Percentiles rank a stretch among this genome's conserved stretches.
phyloP scores from a whole-genome alignment of 2,888 invertebrate species.

The Conops quadrifasciatus region DNA sequence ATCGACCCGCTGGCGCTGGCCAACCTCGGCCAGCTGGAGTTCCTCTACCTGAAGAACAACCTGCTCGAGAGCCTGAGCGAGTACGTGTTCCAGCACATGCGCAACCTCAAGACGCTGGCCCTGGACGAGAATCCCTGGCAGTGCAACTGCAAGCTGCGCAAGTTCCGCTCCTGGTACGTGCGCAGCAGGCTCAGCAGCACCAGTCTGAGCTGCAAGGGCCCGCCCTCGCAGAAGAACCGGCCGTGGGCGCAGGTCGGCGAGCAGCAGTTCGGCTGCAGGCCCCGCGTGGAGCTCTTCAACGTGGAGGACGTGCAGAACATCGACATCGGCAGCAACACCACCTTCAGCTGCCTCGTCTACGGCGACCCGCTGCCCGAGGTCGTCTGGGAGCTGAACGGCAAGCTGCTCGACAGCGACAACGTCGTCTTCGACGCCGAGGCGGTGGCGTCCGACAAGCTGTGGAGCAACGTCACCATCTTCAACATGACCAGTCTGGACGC shows the following conservation, averaged over 20 bases:
- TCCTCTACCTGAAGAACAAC: slow-evolving; percentile 84
- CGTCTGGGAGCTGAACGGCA: slow-evolving; percentile 83
- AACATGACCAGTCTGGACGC: slow-evolving; percentile 84
- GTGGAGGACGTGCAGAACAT: slow-evolving; percentile 70
- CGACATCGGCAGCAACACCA: slow-evolving; percentile 83
- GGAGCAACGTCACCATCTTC: slow-evolving; percentile 84
- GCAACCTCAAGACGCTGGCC: slow-evolving; percentile 80
- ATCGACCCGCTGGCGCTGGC: slow-evolving; percentile 82
- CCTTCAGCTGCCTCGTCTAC: slow-evolving; percentile 81
- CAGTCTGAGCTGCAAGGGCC: slow-evolving; percentile 78
- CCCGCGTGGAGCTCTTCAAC: slow-evolving; percentile 74
- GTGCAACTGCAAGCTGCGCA: slow-evolving; percentile 86
- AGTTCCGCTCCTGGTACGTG: slow-evolving; percentile 85
- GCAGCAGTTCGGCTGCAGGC: slow-evolving; percentile 83
- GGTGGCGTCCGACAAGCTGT: slow-evolving; percentile 66
- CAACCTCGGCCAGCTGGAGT: slow-evolving; percentile 76
- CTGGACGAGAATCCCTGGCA: slow-evolving; percentile 89
- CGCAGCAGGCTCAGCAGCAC: slow-evolving; percentile 80
- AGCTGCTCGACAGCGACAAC: slow-evolving; percentile 68
- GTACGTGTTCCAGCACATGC: slow-evolving; percentile 75
- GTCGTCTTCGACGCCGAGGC: slow-evolving; percentile 66
- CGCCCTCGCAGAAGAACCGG: slow-evolving; percentile 73
- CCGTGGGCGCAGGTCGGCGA: slow-evolving; percentile 81
- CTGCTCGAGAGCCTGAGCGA: slow-evolving; percentile 76
- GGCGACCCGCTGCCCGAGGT: slow-evolving; percentile 87